Percentiles rank a stretch among this genome's conserved stretches.
phyloP scores from a whole-genome alignment of 2,797 vertebrate genomes.

The Apogon talboti region DNA sequence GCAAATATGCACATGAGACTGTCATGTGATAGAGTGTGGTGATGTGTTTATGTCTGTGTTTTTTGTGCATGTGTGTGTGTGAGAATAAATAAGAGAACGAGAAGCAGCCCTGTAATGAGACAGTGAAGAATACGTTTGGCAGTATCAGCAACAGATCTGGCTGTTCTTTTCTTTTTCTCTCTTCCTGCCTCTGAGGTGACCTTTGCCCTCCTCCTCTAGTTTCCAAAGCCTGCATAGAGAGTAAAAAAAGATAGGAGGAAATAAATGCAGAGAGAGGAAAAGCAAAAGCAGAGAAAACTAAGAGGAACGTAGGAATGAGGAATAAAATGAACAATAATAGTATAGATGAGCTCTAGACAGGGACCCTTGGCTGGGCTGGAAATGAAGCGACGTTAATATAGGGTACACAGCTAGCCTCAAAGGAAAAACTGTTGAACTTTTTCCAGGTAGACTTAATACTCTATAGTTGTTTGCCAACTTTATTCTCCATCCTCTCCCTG shows the following conservation, averaged over 20 bases:
- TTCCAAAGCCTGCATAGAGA: constrained; percentile 36
- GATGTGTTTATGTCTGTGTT: constrained; percentile 9
- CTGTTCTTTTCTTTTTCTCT: constrained; percentile 51
- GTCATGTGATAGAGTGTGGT: constrained; percentile 26
- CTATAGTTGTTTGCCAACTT: constrained; percentile 53
- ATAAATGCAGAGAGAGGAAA: too few species aligned
- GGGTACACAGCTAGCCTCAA: background rate
- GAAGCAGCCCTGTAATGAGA: constrained; percentile 59
- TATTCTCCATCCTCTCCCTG: constrained; percentile 44
- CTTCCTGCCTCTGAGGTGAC: constrained; percentile 48
- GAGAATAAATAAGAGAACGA: background rate
- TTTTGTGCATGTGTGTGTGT: background rate
- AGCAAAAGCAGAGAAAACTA: background rate
- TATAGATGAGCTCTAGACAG: background rate
- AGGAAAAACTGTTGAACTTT: background rate
- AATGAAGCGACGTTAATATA: background rate
- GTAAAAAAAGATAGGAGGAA: background rate
- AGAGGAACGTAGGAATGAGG: background rate
- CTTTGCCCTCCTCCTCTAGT: constrained; percentile 48
- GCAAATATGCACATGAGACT: constrained; percentile 9
- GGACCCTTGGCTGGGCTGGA: background rate
- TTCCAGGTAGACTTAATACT: constrained; percentile 11
- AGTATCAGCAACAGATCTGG: constrained; percentile 65
- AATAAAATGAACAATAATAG: background rate
- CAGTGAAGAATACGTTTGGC: constrained; percentile 66